Percentiles rank a stretch among this genome's conserved stretches.
These are phyloP conservation scores for Brachionus rotundiformis DNA, from an alignment of 1,140 invertebrate genomes.

Conservation along the genomic window DNA sequence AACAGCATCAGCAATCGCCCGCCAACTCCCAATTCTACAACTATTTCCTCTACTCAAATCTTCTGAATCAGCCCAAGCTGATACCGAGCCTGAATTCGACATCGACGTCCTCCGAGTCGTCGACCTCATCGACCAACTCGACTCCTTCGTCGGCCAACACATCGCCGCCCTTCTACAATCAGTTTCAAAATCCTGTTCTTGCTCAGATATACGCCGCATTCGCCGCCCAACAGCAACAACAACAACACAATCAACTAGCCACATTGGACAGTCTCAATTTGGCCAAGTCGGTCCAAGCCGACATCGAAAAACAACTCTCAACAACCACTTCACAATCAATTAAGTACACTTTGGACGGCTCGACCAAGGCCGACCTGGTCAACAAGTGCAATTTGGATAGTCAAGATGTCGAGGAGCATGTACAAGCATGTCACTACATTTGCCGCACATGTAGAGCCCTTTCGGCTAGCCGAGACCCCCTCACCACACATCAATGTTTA, in stretches of 20 bases:
- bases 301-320: conserved; percentile 4
- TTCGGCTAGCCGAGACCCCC: not conserved
- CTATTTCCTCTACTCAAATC: conserved; percentile 32
- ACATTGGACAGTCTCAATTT: not conserved
- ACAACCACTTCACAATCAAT: too few species aligned
- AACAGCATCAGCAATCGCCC: too few species aligned
- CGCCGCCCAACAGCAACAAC: not conserved
- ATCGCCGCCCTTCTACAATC: not conserved
- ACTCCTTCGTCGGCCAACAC: not conserved
- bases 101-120: not conserved
- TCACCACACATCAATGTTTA: not conserved
- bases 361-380: not conserved
- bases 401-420: not conserved
- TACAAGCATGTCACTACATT: not conserved
- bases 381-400: not conserved
- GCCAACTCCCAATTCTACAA: conserved; percentile 35
- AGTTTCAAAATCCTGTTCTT: not conserved
- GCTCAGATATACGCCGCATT: conserved; percentile 24
- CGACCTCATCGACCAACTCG: not conserved
- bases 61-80: not conserved
- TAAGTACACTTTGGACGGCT: not conserved
- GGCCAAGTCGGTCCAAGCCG: not conserved
- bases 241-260: not conserved
- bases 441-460: not conserved
- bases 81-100: not conserved